Conservation (phyloP, 2,113 vertebrate genomes). For the Nycticryphes semicollaris region DNA sequence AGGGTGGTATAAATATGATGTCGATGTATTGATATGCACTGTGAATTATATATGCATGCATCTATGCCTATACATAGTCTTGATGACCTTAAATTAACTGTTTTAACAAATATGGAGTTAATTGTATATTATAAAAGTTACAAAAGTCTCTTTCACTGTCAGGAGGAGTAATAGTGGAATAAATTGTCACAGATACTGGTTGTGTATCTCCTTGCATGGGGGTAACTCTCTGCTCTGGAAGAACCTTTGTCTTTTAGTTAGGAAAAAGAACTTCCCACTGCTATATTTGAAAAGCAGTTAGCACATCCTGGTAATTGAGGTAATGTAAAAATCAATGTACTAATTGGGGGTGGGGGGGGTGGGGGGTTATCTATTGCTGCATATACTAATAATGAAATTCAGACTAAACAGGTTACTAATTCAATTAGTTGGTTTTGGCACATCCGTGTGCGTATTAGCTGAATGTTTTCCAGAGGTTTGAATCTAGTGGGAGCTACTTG, state of each 20-base stretch:
- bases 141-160: background rate
- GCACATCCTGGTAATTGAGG: background rate
- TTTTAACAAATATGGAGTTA: background rate
- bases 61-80: background rate
- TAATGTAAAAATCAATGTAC: background rate
- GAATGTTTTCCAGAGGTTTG: background rate
- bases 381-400: constrained; percentile 35
- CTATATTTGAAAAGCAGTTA: background rate
- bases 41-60: background rate
- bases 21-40: background rate
- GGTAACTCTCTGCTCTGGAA: background rate
- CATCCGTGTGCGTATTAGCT: background rate
- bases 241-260: background rate
- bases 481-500: background rate
- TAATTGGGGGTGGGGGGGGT: too few species aligned
- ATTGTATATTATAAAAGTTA: background rate
- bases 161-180: background rate
- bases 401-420: constrained; percentile 12
- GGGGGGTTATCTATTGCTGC: background rate
- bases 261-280: background rate
- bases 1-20: background rate
- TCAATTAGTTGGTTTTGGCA: constrained; percentile 2
- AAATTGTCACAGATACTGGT: background rate
- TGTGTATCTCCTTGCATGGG: background rate
- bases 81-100: background rate